Evolutionary conservation across 2,797 vertebrate genomes (phyloP), one percentile per base, ranked within the genome.

Genomic region (Selene dorsalis): DNA sequence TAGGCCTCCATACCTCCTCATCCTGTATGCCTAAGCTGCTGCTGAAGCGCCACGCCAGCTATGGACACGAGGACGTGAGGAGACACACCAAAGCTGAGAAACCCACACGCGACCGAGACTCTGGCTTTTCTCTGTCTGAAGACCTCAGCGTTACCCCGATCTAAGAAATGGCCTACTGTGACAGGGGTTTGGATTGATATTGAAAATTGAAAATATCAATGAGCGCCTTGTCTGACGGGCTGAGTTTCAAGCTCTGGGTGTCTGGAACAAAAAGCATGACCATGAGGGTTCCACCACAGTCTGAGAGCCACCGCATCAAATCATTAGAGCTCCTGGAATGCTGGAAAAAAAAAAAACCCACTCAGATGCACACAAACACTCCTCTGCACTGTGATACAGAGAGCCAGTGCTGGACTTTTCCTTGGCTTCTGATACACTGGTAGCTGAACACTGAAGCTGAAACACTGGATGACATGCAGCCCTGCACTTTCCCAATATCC

Each of bases 111-210:
- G 96, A 97, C 89, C 89, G 97, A 69, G 97, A 97, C 93, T 97
- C 97, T 1, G 97, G 97, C 61, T 95, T 97, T 75, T 97, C 97
- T 71, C 90, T 97, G 86, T 97, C 97, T 8, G 97, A 97, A 86
- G 97, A 97, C 91, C 94, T 97, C 70, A 97, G 94, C 22, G 94
- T 96, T 79, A 96, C 95, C n/a, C 95, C 96, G 1, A 92, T 96
- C 74, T 94, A 77, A 87, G 38, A 43, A 35, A 41, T 6, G 6
- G 17, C 55, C 4, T 1, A 14, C 10, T 53, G 17, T n/a, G 72
- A 65, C 64, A 50, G 56, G 64, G 68, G 48, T 64, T 69, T 26
- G 13, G 12, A 77, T 43, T 56, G 16, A 57, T 22, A 32, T 17
- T 57, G 45, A 48, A 43, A 30, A 60, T 75, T 59, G 9, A 64